Conservation (phyloP, 1,140 invertebrate species). For the Hetaerina americana region DNA sequence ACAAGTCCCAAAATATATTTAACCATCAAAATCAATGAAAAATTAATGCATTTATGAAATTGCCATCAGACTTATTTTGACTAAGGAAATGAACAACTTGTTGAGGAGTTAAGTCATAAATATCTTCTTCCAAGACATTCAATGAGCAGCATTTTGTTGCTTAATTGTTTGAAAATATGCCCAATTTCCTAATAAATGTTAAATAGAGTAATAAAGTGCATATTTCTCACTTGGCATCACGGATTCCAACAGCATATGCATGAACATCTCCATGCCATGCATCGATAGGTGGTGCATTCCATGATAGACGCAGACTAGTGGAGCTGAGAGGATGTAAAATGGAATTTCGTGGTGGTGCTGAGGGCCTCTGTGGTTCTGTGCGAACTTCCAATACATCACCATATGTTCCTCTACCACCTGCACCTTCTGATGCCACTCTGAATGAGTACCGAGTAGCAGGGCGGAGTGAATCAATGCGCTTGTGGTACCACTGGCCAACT, state of each 20-base stretch:
- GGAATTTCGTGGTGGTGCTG: slow-evolving; percentile 57
- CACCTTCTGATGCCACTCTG: slow-evolving; percentile 60
- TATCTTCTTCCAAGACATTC: too few species aligned
- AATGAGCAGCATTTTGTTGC: too few species aligned
- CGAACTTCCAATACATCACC: slow-evolving; percentile 34
- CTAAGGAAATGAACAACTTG: too few species aligned
- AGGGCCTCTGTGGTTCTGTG: slow-evolving; percentile 64
- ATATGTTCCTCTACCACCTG: slow-evolving; percentile 47
- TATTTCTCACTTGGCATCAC: slow-evolving; percentile 23
- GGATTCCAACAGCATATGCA: slow-evolving; percentile 50
- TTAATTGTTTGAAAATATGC: too few species aligned
- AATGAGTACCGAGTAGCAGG: slow-evolving; percentile 25
- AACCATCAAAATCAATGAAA: too few species aligned
- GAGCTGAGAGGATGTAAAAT: slow-evolving; percentile 56
- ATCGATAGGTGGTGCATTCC: slow-evolving; percentile 54
- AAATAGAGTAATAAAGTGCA: too few species aligned
- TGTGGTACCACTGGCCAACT: not conserved
- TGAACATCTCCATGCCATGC: slow-evolving; percentile 57
- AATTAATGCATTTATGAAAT: too few species aligned
- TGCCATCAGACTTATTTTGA: too few species aligned
- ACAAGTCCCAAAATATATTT: too few species aligned
- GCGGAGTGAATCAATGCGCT: not conserved
- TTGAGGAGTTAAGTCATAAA: too few species aligned
- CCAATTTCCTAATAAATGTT: too few species aligned
- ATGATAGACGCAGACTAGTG: slow-evolving; percentile 60